A percentile compares a stretch with the other conserved stretches of the same genome.
These are phyloP conservation scores for Melanotaenia nigrans DNA, from an alignment of 2,797 vertebrate genomes.

Conservation along the genomic window DNA sequence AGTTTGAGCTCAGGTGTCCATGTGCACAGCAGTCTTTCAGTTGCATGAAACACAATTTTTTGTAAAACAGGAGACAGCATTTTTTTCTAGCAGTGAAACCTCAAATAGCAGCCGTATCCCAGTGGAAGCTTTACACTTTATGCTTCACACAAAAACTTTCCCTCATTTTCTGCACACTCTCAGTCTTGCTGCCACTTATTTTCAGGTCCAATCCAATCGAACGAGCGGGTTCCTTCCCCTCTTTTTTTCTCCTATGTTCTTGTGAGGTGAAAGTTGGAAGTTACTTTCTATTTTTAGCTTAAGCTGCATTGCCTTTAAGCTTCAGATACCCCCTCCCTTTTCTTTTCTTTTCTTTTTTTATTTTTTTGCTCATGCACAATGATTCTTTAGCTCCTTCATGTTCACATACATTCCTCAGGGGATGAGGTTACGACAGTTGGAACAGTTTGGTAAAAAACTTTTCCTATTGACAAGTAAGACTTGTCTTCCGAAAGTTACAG, in stretches of 20 bases:
- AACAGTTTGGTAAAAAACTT: slow-evolving; percentile 62
- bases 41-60: slow-evolving; percentile 45
- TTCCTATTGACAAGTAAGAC: slow-evolving; percentile 56
- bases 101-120: slow-evolving; percentile 48
- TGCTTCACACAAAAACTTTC: slow-evolving; percentile 54
- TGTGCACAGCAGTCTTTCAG: slow-evolving; percentile 36
- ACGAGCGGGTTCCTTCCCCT: slow-evolving; percentile 43
- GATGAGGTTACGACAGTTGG: slow-evolving; percentile 54
- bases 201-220: slow-evolving; percentile 53
- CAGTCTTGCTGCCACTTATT: slow-evolving; percentile 52
- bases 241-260: slow-evolving; percentile 42
- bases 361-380: slow-evolving; percentile 62
- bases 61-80: slow-evolving; percentile 28
- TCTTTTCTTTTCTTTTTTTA: slow-evolving; percentile 20
- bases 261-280: slow-evolving; percentile 60
- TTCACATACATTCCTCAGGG: slow-evolving; percentile 63
- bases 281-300: slow-evolving; percentile 70
- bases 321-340: slow-evolving; percentile 40
- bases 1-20: slow-evolving; percentile 30
- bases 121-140: slow-evolving; percentile 41
- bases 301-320: slow-evolving; percentile 59
- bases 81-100: slow-evolving; percentile 42
- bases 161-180: slow-evolving; percentile 63
- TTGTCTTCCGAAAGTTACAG: slow-evolving; percentile 65
- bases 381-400: slow-evolving; percentile 67